Evolutionary conservation across 2,797 vertebrate genomes (phyloP).

Genomic region (Morelia viridis): DNA sequence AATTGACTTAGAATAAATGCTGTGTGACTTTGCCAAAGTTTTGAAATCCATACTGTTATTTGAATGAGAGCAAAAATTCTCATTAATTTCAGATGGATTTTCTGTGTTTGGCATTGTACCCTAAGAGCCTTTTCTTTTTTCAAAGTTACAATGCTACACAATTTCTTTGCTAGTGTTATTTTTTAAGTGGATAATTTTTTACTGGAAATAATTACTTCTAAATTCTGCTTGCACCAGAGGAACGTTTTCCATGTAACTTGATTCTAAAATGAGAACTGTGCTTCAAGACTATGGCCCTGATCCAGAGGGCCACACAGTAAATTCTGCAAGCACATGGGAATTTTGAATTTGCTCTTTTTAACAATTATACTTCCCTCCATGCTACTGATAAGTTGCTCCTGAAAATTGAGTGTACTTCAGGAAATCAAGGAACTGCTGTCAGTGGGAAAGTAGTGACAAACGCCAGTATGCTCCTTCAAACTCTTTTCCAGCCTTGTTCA

Average conservation of each 20-base stretch:
- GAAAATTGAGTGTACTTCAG: not conserved
- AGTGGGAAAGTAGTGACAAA: not conserved
- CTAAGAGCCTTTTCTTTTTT: not conserved
- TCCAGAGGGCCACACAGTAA: not conserved
- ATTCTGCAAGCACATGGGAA: not conserved
- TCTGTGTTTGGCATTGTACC: not conserved
- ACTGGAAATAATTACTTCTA: conserved; percentile 33
- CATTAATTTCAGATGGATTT: not conserved
- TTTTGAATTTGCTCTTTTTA: conserved; percentile 10
- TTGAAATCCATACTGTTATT: not conserved
- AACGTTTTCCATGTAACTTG: conserved; percentile 55
- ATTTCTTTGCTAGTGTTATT: not conserved
- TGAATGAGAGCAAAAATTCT: not conserved
- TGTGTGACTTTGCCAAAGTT: conserved; percentile 8
- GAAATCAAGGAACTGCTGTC: not conserved
- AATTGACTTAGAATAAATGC: conserved; percentile 23
- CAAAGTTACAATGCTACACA: not conserved
- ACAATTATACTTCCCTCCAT: not conserved
- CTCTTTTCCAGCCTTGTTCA: not conserved
- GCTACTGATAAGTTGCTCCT: not conserved
- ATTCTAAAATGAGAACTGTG: conserved; percentile 38
- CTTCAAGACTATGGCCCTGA: not conserved
- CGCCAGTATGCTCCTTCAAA: not conserved
- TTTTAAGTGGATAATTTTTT: conserved; percentile 28
- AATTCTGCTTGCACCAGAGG: conserved; percentile 51